These are phyloP conservation scores for Catocala nupta DNA, from an alignment of 2,888 invertebrate genomes.

Conservation along the genomic window DNA sequence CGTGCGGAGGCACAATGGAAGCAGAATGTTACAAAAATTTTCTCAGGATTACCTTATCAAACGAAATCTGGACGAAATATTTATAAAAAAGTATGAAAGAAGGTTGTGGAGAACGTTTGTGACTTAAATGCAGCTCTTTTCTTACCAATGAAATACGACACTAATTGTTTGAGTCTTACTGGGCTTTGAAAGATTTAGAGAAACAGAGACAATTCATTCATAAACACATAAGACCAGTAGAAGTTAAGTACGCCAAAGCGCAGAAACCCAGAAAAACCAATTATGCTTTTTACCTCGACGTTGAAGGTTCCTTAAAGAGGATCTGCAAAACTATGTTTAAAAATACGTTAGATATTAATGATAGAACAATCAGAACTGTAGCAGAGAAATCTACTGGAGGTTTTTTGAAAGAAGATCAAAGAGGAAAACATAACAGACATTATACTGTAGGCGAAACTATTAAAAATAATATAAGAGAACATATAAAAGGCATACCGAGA, in stretches of 20 bases:
- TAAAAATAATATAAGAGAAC: constrained; percentile 11
- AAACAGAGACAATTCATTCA: constrained; percentile 9
- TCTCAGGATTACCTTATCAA: constrained; percentile 21
- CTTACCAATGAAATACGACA: constrained; percentile 11
- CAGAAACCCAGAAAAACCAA: constrained; percentile 14
- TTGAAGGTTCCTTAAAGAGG: constrained; percentile 15
- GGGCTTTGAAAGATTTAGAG: constrained; percentile 11
- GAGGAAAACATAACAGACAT: constrained; percentile 12
- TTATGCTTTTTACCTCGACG: constrained; percentile 13
- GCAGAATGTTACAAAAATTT: constrained; percentile 13
- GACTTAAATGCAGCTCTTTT: constrained; percentile 19
- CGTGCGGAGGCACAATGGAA: constrained; percentile 16
- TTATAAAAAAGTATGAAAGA: constrained; percentile 17
- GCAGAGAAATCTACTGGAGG: constrained; percentile 5
- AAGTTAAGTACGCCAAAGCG: constrained; percentile 10
- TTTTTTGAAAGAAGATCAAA: constrained; percentile 9
- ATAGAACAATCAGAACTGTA: constrained; percentile 8
- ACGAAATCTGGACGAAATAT: constrained; percentile 22
- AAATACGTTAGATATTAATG: constrained; percentile 9
- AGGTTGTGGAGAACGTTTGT: constrained; percentile 19
- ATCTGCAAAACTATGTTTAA: constrained; percentile 9
- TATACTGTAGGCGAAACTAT: constrained; percentile 8
- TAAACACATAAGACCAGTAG: constrained; percentile 2
- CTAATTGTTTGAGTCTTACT: constrained; percentile 14
- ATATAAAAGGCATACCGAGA: constrained; percentile 18